Conservation (phyloP, 2,113 vertebrate species). For the Numenius arquata region DNA sequence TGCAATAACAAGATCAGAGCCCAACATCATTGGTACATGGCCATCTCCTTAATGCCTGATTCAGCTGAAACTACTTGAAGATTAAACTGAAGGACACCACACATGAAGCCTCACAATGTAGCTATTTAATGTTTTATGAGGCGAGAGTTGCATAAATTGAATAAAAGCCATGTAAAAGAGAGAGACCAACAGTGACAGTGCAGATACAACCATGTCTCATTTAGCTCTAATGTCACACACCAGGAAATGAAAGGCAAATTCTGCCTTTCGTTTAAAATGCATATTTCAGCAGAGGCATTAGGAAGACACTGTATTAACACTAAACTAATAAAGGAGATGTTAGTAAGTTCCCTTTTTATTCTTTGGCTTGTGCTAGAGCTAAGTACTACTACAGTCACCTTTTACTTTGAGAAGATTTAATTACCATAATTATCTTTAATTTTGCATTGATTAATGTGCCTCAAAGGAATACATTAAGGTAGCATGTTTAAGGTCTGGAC, state of each 20-base stretch:
- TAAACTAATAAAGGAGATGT: not conserved
- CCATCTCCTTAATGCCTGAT: not conserved
- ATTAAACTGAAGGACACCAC: constrained; percentile 15
- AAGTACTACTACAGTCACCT: not conserved
- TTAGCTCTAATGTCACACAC: not conserved
- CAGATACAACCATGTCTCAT: not conserved
- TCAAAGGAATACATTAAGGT: not conserved
- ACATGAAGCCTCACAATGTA: not conserved
- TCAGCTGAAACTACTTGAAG: not conserved
- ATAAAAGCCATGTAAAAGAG: not conserved
- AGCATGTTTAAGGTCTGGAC: not conserved
- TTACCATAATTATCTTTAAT: constrained; percentile 26
- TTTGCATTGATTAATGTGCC: constrained; percentile 10
- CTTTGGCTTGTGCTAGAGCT: not conserved
- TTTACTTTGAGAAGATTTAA: constrained; percentile 35
- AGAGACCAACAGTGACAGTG: not conserved
- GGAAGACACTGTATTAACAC: not conserved
- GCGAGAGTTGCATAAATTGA: not conserved
- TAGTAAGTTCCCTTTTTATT: not conserved
- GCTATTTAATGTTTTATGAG: constrained; percentile 2
- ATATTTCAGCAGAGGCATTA: not conserved
- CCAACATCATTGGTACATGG: not conserved
- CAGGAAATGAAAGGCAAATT: not conserved
- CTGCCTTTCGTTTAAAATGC: not conserved
- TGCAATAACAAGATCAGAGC: not conserved